Evolutionary conservation across 2,888 invertebrate genomes (phyloP).

Genomic region (Zygothrica quintamaculata): DNA sequence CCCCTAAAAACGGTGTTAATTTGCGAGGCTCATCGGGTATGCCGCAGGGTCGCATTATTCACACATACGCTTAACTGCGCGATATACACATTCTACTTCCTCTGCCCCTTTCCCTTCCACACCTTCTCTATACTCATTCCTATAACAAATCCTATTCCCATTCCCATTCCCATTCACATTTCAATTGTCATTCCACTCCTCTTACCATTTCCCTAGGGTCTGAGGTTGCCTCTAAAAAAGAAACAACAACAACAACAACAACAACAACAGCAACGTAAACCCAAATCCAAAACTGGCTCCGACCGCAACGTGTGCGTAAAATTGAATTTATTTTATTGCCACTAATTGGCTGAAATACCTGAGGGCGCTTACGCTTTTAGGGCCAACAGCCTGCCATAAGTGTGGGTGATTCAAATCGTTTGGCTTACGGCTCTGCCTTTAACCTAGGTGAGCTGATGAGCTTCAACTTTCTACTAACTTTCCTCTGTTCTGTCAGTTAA

Average conservation of each 20-base stretch:
- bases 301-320: constrained; percentile 74
- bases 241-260: background rate
- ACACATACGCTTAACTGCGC: constrained; percentile 77
- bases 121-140: no score
- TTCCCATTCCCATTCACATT: constrained; percentile 22
- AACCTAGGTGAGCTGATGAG: no score
- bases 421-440: no score
- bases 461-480: no score
- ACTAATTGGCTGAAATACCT: constrained; percentile 83
- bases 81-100: background rate
- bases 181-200: background rate
- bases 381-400: constrained; percentile 9
- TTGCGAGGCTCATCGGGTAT: constrained; percentile 60
- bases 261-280: background rate
- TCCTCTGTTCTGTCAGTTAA: no score
- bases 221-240: background rate
- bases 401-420: constrained; percentile 18
- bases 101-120: constrained; percentile 23
- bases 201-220: background rate
- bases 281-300: constrained; percentile 47
- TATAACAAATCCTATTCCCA: background rate
- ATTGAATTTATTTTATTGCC: constrained; percentile 83
- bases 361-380: constrained; percentile 62
- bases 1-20: constrained; percentile 82
- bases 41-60: constrained; percentile 76